Evolutionary conservation across 2,888 invertebrate genomes (phyloP).

Genomic region (Subacronicta megacephala): DNA sequence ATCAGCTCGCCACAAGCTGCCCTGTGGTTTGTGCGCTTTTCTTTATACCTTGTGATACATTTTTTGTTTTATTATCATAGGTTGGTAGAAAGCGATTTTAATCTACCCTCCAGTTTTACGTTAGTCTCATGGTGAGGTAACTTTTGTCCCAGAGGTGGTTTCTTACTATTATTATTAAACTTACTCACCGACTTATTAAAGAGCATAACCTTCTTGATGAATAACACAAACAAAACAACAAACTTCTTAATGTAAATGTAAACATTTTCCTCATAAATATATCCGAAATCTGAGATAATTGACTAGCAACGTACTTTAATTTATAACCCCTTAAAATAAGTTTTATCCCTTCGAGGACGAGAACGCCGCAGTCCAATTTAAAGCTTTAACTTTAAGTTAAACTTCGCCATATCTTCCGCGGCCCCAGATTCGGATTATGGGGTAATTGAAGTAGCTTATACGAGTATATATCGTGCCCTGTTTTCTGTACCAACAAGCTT

Average conservation of each 20-base stretch:
- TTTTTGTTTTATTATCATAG: no score
- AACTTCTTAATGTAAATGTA: slow-evolving; percentile 38
- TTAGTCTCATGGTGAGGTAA: no score
- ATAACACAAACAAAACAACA: slow-evolving; percentile 30
- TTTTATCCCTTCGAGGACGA: slow-evolving; percentile 67
- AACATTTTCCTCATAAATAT: slow-evolving; percentile 58
- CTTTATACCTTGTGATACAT: no score
- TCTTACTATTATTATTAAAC: no score
- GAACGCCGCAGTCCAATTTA: slow-evolving; percentile 76
- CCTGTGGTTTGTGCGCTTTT: no score
- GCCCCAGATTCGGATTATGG: slow-evolving; percentile 75
- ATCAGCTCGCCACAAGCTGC: no score
- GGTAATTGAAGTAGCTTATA: slow-evolving; percentile 73
- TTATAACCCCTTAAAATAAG: slow-evolving; percentile 82
- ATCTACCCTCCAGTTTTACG: no score
- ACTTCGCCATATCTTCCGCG: slow-evolving; percentile 78
- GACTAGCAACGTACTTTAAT: slow-evolving; percentile 81
- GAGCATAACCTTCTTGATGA: slow-evolving; percentile 20
- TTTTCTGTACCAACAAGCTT: slow-evolving; percentile 43
- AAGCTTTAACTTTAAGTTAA: slow-evolving; percentile 81
- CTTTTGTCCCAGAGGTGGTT: no score
- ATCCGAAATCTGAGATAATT: slow-evolving; percentile 71
- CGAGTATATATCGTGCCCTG: slow-evolving; percentile 55
- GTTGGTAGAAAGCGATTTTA: no score
- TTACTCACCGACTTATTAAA: neutral